Percentiles rank a stretch among this genome's conserved stretches.
Evolutionary conservation across 2,888 invertebrate species (phyloP).

Genomic region (Andrena trimmerana): DNA sequence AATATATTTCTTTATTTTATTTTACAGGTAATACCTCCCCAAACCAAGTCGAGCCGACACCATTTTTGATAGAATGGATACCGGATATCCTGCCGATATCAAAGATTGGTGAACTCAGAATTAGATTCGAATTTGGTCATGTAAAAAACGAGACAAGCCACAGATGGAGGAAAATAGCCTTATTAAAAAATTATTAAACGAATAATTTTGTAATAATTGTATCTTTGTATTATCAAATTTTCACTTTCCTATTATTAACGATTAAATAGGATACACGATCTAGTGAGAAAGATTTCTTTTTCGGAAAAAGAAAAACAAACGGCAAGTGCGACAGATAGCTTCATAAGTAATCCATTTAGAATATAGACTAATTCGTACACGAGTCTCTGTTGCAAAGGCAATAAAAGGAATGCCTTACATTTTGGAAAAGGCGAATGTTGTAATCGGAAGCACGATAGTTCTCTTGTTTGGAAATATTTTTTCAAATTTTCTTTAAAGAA

Average conservation of each 20-base stretch:
- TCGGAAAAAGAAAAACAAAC: background rate
- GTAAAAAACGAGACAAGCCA: slow-evolving; percentile 86
- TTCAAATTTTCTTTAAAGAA: slow-evolving; percentile 41
- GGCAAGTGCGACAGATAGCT: background rate
- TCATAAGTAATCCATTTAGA: slow-evolving; percentile 12
- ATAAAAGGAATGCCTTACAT: slow-evolving; percentile 6
- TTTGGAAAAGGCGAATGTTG: slow-evolving; percentile 5
- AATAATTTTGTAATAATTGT: slow-evolving; percentile 31
- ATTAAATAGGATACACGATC: slow-evolving; percentile 22
- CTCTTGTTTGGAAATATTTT: slow-evolving; percentile 25
- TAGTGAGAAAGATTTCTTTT: slow-evolving; percentile 24
- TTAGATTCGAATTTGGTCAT: slow-evolving; percentile 91
- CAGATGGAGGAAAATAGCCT: slow-evolving; percentile 76
- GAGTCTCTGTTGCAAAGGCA: slow-evolving; percentile 12
- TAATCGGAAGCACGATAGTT: background rate
- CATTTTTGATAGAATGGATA: slow-evolving; percentile 92
- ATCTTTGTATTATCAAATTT: slow-evolving; percentile 53
- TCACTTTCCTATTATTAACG: slow-evolving; percentile 51
- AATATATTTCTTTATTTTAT: slow-evolving; percentile 20
- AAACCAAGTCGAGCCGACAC: slow-evolving; percentile 87
- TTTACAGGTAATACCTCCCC: slow-evolving; percentile 84
- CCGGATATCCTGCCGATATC: slow-evolving; percentile 90
- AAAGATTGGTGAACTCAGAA: slow-evolving; percentile 90
- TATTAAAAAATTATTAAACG: slow-evolving; percentile 75
- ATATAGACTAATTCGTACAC: slow-evolving; percentile 14